A percentile compares a stretch with the other conserved stretches of the same genome.
These are phyloP conservation scores for Perca flavescens DNA, from an alignment of 2,113 vertebrate species.

Conservation along the genomic window DNA sequence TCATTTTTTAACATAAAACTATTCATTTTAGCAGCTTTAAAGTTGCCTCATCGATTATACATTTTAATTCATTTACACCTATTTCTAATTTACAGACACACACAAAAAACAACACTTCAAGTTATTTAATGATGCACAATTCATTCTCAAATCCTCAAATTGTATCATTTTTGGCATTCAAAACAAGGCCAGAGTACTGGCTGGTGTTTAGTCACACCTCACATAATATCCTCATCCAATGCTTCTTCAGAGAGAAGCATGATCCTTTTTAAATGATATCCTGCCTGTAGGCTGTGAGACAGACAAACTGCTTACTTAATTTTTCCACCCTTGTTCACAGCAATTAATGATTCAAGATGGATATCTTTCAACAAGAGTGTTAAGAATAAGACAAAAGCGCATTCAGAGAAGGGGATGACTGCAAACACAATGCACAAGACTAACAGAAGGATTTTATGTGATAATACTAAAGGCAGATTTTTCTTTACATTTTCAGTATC, in stretches of 20 bases:
- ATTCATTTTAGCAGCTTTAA: not conserved
- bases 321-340: slow-evolving; percentile 42
- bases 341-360: slow-evolving; percentile 5
- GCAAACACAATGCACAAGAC: not conserved
- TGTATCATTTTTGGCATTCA: not conserved
- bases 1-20: not conserved
- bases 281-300: slow-evolving; percentile 30
- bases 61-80: not conserved
- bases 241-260: slow-evolving; percentile 45
- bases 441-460: not conserved
- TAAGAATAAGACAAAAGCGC: not conserved
- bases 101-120: not conserved
- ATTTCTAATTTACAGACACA: not conserved
- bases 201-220: slow-evolving; percentile 4
- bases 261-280: slow-evolving; percentile 5
- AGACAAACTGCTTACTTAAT: slow-evolving; percentile 56
- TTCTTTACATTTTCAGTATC: not conserved
- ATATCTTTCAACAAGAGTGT: not conserved
- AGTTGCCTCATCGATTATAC: not conserved
- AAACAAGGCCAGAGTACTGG: not conserved
- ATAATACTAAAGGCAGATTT: not conserved
- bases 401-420: not conserved
- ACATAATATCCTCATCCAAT: slow-evolving; percentile 54
- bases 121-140: not conserved
- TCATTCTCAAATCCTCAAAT: not conserved